Evolutionary conservation across 2,113 vertebrate genomes (phyloP).

Genomic region (Holacanthus passer): DNA sequence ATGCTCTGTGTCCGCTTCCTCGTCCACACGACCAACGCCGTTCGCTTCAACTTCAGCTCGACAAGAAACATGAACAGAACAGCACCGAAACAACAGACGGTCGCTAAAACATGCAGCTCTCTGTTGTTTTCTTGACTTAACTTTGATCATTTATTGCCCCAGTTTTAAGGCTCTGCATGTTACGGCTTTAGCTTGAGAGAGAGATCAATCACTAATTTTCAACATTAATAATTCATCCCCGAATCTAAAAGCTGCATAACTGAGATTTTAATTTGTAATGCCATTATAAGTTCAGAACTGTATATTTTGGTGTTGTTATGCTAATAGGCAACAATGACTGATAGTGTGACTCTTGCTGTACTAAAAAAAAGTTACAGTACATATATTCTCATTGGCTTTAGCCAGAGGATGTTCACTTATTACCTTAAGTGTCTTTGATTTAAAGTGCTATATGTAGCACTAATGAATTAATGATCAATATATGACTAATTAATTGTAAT

Average conservation of each 20-base stretch:
- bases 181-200: background rate
- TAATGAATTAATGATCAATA: constrained; percentile 45
- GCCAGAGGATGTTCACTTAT: constrained; percentile 31
- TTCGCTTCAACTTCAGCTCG: constrained; percentile 26
- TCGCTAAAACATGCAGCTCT: background rate
- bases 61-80: background rate
- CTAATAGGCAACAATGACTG: background rate
- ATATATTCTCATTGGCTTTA: constrained; percentile 14
- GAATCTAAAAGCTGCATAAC: background rate
- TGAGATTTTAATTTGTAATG: background rate
- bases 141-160: background rate
- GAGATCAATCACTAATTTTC: background rate
- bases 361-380: background rate
- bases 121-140: constrained; percentile 4
- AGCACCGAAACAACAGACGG: background rate
- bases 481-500: constrained; percentile 37
- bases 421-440: constrained; percentile 25
- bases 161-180: background rate
- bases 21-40: background rate
- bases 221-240: background rate
- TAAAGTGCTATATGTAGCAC: background rate
- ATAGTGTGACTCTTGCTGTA: background rate
- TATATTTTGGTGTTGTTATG: background rate
- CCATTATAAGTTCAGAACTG: background rate
- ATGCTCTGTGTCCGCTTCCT: constrained; percentile 34